Evolutionary conservation across 92 coral and sea anemone genomes (phyloP).

Genomic region (Heteractis magnifica): DNA sequence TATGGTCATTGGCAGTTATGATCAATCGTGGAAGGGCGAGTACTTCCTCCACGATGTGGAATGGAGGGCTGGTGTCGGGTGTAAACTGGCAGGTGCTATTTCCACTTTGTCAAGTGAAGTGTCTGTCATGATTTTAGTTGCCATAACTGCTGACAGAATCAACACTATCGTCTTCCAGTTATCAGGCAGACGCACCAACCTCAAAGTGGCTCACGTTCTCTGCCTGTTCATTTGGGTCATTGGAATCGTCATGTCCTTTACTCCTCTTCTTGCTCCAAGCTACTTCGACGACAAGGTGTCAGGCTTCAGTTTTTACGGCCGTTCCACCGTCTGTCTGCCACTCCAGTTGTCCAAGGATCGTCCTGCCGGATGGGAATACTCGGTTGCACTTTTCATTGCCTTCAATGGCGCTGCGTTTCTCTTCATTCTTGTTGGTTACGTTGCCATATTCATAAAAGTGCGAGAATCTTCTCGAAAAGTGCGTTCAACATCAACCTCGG

Average conservation of each 20-base stretch:
- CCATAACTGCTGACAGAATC: too few relatives aligned
- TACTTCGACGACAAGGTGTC: constrained; percentile 52
- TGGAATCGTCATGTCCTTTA: constrained; percentile 40
- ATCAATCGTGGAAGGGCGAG: constrained; percentile 54
- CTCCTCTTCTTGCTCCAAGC: constrained; percentile 36
- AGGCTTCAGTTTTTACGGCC: too few relatives aligned
- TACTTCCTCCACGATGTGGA: constrained; percentile 64
- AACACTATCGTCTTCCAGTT: constrained; percentile 52
- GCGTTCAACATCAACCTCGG: too few relatives aligned
- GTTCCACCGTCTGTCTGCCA: too few relatives aligned
- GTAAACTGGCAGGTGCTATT: constrained; percentile 63
- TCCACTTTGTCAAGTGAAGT: too few relatives aligned
- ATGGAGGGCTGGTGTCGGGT: constrained; percentile 54
- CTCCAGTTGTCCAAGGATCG: constrained; percentile 62
- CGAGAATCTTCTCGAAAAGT: too few relatives aligned
- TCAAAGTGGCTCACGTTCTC: too few relatives aligned
- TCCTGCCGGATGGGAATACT: too few relatives aligned
- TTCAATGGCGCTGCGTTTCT: constrained; percentile 54
- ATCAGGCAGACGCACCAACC: constrained; percentile 41
- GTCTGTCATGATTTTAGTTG: too few relatives aligned
- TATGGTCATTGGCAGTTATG: constrained; percentile 52
- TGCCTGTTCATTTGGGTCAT: constrained; percentile 39
- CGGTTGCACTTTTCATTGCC: constrained; percentile 55
- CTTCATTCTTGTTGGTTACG: constrained; percentile 14
- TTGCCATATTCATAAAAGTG: too few relatives aligned